Conservation (phyloP, 1,140 invertebrate genomes). For the Brachionus manjavacas region DNA sequence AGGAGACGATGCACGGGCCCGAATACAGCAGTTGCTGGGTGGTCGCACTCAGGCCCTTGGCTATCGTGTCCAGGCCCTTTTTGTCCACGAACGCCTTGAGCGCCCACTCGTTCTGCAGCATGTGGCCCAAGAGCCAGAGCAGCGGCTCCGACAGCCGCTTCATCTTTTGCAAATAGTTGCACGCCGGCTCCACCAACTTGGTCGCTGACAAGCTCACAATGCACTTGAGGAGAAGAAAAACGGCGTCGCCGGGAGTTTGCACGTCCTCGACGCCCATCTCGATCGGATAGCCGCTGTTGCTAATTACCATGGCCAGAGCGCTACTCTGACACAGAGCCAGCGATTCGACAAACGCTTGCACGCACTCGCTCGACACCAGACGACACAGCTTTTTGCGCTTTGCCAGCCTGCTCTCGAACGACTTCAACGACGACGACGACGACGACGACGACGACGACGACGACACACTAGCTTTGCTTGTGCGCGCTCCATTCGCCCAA, state of each 20-base stretch:
- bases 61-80: conserved; percentile 56
- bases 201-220: background rate
- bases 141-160: conserved; percentile 67
- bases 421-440: too few species aligned
- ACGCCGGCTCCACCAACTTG: background rate
- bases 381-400: conserved; percentile 19
- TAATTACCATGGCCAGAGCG: conserved; percentile 33
- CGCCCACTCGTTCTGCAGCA: conserved; percentile 66
- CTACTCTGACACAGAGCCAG: conserved; percentile 26
- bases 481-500: too few species aligned
- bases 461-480: too few species aligned
- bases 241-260: conserved; percentile 11
- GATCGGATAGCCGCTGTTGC: conserved; percentile 35
- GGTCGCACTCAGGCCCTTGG: background rate
- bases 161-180: conserved; percentile 28
- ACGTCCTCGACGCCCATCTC: background rate
- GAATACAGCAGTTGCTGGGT: background rate
- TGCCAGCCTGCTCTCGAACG: too few species aligned
- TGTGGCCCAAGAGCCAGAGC: conserved; percentile 68
- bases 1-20: conserved; percentile 10
- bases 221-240: conserved; percentile 4
- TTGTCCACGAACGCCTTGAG: conserved; percentile 65
- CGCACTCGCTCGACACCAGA: background rate
- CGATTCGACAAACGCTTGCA: background rate
- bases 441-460: too few species aligned